Conservation (phyloP, 2,113 vertebrate genomes). For the Pelvicachromis taeniatus region DNA sequence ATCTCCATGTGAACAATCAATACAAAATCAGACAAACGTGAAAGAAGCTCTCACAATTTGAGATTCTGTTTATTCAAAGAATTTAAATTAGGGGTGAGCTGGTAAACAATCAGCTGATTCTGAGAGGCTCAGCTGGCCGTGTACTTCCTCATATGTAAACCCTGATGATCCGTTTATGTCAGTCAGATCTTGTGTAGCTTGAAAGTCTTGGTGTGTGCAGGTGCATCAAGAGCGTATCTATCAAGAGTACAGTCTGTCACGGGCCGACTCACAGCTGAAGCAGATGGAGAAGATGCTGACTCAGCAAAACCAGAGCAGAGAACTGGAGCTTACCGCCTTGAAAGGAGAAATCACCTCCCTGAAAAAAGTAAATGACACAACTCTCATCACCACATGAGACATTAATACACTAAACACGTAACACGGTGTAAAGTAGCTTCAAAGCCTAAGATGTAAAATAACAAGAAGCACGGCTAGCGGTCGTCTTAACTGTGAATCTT, state of each 20-base stretch:
- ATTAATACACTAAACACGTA: not conserved
- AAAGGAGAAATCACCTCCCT: constrained; percentile 81
- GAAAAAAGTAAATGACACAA: constrained; percentile 75
- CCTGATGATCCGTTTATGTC: not conserved
- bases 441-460: not conserved
- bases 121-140: fast-evolving
- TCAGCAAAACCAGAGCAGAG: constrained; percentile 85
- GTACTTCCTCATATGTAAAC: not conserved
- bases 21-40: no score
- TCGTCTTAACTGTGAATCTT: not conserved
- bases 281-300: constrained; percentile 85
- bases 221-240: constrained; percentile 85
- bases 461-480: not conserved
- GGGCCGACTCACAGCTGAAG: constrained; percentile 77
- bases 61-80: not conserved
- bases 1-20: not conserved
- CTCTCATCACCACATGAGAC: not conserved
- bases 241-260: constrained; percentile 83
- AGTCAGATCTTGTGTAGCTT: not conserved
- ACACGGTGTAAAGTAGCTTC: not conserved
- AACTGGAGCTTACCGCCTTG: constrained; percentile 79
- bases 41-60: no score
- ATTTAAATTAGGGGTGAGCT: not conserved
- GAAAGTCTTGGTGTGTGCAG: constrained; percentile 47
- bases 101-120: not conserved